A percentile compares a stretch with the other conserved stretches of the same genome.
These are phyloP conservation scores for Gari tellinella DNA, from an alignment of 2,888 invertebrate genomes.

Conservation along the genomic window DNA sequence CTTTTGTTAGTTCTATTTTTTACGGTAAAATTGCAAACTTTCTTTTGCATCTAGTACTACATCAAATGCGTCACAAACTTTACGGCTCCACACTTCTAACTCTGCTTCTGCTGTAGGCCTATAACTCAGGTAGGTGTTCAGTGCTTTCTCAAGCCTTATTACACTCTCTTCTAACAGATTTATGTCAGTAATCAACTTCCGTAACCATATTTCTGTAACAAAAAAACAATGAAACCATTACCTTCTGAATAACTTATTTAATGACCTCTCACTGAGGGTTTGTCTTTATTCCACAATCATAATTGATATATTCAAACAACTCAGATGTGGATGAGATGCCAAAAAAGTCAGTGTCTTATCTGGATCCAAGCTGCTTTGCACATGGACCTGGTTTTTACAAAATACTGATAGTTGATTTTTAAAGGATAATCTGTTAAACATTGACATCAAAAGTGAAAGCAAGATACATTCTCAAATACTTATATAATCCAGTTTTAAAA, in stretches of 20 bases:
- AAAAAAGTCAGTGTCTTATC: too few species aligned
- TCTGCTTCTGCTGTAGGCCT: background rate
- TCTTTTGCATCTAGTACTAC: background rate
- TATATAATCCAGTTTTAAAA: too few species aligned
- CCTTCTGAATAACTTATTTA: background rate
- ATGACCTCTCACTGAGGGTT: too few species aligned
- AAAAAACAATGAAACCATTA: background rate
- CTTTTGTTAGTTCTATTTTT: background rate
- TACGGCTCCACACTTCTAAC: background rate
- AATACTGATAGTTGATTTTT: too few species aligned
- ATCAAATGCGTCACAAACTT: background rate
- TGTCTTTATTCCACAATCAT: too few species aligned
- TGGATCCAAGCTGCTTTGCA: too few species aligned
- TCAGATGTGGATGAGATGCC: too few species aligned
- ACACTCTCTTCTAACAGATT: background rate
- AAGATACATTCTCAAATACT: too few species aligned
- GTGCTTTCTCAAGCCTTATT: background rate
- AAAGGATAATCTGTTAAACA: too few species aligned
- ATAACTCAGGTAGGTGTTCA: conserved; percentile 1
- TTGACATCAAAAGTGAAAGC: too few species aligned
- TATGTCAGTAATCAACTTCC: background rate
- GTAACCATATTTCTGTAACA: background rate
- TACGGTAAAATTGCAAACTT: background rate
- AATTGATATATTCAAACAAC: too few species aligned
- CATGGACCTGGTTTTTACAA: too few species aligned